Evolutionary conservation across 2,113 vertebrate species (phyloP).

Genomic region (Phrynocephalus versicolor): DNA sequence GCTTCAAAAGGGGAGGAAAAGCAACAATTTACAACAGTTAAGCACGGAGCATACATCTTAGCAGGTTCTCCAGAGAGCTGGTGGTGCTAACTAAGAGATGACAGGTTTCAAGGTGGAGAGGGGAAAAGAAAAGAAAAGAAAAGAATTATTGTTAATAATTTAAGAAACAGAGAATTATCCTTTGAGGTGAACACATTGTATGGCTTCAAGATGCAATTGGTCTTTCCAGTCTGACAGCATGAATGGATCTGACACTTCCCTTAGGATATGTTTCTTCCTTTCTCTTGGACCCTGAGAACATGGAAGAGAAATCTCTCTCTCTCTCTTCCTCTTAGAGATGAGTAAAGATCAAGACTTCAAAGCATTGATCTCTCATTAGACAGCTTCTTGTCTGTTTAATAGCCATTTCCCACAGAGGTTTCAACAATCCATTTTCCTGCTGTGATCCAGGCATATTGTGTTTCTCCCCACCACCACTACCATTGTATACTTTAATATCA

Average conservation of each 20-base stretch:
- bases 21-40: conserved; percentile 18
- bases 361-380: conserved; percentile 24
- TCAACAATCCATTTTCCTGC: conserved; percentile 1
- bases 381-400: not conserved
- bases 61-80: not conserved
- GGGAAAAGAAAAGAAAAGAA: too few species aligned
- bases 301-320: not conserved
- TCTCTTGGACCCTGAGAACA: not conserved
- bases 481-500: conserved; percentile 15
- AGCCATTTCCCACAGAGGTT: conserved; percentile 16
- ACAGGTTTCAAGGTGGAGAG: not conserved
- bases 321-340: conserved; percentile 6
- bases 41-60: not conserved
- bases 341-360: conserved; percentile 7
- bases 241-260: conserved; percentile 1
- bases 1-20: not conserved
- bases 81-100: not conserved
- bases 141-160: conserved; percentile 10
- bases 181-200: not conserved
- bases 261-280: conserved; percentile 13
- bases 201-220: conserved; percentile 11
- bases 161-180: not conserved
- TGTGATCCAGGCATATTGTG: not conserved
- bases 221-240: conserved; percentile 1
- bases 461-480: not conserved